Evolutionary conservation across 1,140 invertebrate species (phyloP).

Genomic region (Drosophila bipectinata): DNA sequence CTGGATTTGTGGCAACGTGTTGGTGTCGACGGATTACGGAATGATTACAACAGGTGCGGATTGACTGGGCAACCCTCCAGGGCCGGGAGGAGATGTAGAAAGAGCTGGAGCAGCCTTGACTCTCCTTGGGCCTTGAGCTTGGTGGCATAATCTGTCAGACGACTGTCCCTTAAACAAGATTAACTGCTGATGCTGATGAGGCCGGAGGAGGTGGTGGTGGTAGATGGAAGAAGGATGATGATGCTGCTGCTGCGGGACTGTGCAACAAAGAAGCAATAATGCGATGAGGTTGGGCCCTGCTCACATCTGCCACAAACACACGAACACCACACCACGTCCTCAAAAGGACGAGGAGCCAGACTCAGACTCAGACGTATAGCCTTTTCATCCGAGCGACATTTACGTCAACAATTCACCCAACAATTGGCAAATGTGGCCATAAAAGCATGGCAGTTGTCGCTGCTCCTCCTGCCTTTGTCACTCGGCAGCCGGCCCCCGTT

Average conservation of each 20-base stretch:
- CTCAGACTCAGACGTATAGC: constrained; percentile 15
- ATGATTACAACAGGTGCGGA: constrained; percentile 56
- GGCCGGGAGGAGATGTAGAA: not conserved
- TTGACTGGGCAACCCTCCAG: constrained; percentile 11
- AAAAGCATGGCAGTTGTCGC: constrained; percentile 74
- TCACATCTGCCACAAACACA: constrained; percentile 27
- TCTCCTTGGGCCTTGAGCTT: constrained; percentile 7
- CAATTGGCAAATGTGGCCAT: constrained; percentile 81
- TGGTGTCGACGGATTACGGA: constrained; percentile 39
- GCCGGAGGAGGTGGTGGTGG: constrained; percentile 2
- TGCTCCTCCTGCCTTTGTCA: constrained; percentile 38
- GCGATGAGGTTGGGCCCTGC: constrained; percentile 46
- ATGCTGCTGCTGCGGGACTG: not conserved
- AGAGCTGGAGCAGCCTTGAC: constrained; percentile 2
- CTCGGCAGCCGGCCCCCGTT: constrained; percentile 11
- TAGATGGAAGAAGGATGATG: not conserved
- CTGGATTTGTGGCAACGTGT: constrained; percentile 42
- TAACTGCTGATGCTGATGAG: constrained; percentile 45
- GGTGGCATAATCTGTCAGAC: constrained; percentile 49
- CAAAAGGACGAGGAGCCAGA: not conserved
- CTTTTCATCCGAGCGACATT: constrained; percentile 66
- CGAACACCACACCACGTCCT: not conserved
- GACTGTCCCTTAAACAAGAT: constrained; percentile 69
- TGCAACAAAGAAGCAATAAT: constrained; percentile 43
- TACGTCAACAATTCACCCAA: constrained; percentile 79